These are phyloP conservation scores for Rhopalosiphum nymphaeae DNA, from an alignment of 2,888 invertebrate genomes.

Conservation along the genomic window DNA sequence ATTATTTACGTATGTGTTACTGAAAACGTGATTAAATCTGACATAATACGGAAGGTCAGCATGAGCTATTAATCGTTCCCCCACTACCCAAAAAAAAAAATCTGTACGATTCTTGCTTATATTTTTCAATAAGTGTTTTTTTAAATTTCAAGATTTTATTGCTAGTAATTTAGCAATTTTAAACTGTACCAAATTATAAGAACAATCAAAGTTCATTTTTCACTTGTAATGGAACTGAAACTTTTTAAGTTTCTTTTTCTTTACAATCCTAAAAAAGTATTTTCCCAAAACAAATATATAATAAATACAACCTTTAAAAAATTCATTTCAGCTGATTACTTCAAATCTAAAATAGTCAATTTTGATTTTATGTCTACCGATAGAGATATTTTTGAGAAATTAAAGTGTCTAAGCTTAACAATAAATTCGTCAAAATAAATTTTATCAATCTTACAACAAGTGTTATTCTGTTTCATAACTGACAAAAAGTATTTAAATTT, in stretches of 20 bases:
- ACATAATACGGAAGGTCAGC: background rate
- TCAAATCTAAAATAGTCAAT: background rate
- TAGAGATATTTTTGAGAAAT: background rate
- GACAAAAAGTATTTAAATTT: slow-evolving; percentile 5
- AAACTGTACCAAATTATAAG: background rate
- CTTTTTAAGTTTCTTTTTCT: background rate
- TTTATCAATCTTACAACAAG: background rate
- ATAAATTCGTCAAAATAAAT: background rate
- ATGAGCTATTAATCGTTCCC: background rate
- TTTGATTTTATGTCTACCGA: background rate
- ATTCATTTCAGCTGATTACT: background rate
- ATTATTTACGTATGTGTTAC: background rate
- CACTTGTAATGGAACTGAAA: background rate
- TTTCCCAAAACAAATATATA: background rate
- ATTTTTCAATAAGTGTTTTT: background rate
- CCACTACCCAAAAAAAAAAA: background rate
- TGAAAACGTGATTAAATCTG: background rate
- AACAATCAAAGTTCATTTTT: background rate
- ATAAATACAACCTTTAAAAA: background rate
- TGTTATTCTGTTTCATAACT: background rate
- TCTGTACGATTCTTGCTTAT: background rate
- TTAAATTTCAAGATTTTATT: background rate
- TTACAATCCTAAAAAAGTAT: background rate
- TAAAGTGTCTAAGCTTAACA: background rate
- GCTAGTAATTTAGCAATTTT: background rate